Conservation (phyloP, 2,113 vertebrate species). For the Ceyx cyanopectus region DNA sequence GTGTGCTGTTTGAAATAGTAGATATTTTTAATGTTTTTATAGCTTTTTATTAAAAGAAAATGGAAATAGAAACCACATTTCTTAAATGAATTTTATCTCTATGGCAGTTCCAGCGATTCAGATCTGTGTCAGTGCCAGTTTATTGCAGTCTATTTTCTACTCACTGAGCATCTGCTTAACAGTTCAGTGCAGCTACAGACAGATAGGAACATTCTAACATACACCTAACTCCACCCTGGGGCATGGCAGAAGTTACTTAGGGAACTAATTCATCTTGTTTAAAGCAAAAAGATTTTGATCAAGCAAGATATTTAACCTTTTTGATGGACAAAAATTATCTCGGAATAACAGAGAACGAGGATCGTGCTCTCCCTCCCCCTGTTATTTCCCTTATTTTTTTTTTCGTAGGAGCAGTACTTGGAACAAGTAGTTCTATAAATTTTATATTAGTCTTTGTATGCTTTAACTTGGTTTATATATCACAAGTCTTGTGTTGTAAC, state of each 20-base stretch:
- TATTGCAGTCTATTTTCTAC: constrained; percentile 48
- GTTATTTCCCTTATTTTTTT: not conserved
- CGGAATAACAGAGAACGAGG: not conserved
- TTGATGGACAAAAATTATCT: not conserved
- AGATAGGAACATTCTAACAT: not conserved
- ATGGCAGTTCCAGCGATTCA: constrained; percentile 20
- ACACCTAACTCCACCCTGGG: not conserved
- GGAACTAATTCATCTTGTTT: not conserved
- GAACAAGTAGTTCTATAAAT: not conserved
- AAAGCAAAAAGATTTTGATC: not conserved
- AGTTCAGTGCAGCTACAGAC: constrained; percentile 43
- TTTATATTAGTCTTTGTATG: not conserved
- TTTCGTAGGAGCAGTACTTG: not conserved
- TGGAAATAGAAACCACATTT: constrained; percentile 56
- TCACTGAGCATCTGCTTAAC: constrained; percentile 49
- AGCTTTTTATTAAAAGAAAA: constrained; percentile 66
- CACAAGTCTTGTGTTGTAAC: not conserved
- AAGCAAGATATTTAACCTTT: not conserved
- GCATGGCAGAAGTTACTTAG: constrained; percentile 23
- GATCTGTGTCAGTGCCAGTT: constrained; percentile 45
- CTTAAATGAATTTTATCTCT: constrained; percentile 31
- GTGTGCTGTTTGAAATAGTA: constrained; percentile 15
- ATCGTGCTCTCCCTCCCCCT: not conserved
- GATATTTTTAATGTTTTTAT: constrained; percentile 28
- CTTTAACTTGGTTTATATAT: not conserved